phyloP scores from a whole-genome alignment of 2,888 invertebrate species.

The Teinopalpus imperialis region DNA sequence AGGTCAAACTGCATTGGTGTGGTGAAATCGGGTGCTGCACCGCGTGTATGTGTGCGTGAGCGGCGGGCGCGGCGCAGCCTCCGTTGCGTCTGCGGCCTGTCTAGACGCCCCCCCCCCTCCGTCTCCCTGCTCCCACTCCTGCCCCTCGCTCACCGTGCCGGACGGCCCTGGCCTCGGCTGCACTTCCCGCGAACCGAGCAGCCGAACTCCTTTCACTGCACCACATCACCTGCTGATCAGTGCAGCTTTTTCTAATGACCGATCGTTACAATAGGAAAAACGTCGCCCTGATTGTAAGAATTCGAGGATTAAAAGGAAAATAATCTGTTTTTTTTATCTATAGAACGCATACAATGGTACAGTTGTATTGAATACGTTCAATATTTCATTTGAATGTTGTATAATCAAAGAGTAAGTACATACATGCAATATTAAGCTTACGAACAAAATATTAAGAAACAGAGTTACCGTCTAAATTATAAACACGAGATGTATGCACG shows the following conservation, averaged over 20 bases:
- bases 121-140: conserved; percentile 33
- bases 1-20: conserved; percentile 49
- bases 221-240: conserved; percentile 33
- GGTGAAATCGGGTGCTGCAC: conserved; percentile 59
- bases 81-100: conserved; percentile 78
- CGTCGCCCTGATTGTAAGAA: no score
- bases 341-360: no score
- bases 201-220: conserved; percentile 42
- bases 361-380: no score
- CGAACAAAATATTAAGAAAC: no score
- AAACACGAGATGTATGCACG: no score
- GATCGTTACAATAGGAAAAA: conserved; percentile 12
- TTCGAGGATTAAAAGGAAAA: no score
- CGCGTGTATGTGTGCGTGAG: conserved; percentile 52
- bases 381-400: no score
- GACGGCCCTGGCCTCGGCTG: conserved; percentile 34
- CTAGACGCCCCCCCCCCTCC: conserved; percentile 64
- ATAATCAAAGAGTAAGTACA: no score
- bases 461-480: no score
- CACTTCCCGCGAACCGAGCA: conserved; percentile 28
- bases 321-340: no score
- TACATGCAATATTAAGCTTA: no score
- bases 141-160: conserved; percentile 32
- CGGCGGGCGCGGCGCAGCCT: conserved; percentile 68
- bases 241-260: conserved; percentile 24